A percentile compares a stretch with the other conserved stretches of the same genome.
Evolutionary conservation across 2,888 invertebrate genomes (phyloP).

Genomic region (Lepidochitona cinerea): DNA sequence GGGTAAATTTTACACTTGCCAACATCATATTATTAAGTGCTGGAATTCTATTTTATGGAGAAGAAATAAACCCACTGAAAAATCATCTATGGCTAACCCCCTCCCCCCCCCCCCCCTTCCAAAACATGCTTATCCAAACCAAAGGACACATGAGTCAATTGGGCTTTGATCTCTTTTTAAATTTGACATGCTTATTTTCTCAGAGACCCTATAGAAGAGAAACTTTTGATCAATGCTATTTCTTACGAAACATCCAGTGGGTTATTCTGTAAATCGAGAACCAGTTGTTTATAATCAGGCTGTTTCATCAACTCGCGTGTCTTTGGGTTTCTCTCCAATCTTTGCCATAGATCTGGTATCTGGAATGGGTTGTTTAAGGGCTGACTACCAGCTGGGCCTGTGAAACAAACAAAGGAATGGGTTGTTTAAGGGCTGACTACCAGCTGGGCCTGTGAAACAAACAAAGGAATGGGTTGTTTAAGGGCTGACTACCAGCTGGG

Average conservation of each 20-base stretch:
- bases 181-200: no score
- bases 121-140: no score
- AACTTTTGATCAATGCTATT: no score
- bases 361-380: conserved; percentile 74
- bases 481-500: conserved; percentile 43
- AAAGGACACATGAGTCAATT: no score
- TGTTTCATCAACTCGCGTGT: conserved; percentile 82
- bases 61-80: no score
- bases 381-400: conserved; percentile 47
- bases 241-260: conserved; percentile 75
- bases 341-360: conserved; percentile 75
- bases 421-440: conserved; percentile 67
- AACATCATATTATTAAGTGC: no score
- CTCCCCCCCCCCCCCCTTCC: no score
- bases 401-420: conserved; percentile 71
- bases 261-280: conserved; percentile 77
- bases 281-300: conserved; percentile 79
- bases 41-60: no score
- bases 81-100: no score
- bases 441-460: conserved; percentile 39
- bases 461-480: conserved; percentile 74
- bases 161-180: no score
- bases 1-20: no score
- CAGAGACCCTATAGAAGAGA: no score
- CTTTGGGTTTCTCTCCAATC: conserved; percentile 79